Conservation (phyloP, 2,888 invertebrate genomes). For the Drosophila subquinaria region DNA sequence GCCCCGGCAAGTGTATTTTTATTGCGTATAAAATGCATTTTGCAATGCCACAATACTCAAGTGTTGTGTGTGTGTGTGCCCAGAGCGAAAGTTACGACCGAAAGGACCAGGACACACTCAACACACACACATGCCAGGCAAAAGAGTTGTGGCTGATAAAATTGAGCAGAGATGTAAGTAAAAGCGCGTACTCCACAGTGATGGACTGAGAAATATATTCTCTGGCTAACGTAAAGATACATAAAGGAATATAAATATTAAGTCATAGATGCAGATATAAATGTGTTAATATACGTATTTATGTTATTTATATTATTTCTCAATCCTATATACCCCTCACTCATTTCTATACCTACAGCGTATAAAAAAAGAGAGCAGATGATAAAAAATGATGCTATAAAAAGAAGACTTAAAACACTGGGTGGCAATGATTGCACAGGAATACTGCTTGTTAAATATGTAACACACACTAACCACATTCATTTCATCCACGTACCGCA, state of each 20-base stretch:
- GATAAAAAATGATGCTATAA: slow-evolving; percentile 58
- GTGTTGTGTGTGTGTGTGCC: slow-evolving; percentile 58
- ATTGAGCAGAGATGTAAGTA: slow-evolving; percentile 3
- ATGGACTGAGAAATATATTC: not conserved
- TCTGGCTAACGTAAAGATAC: not conserved
- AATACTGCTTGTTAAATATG: slow-evolving; percentile 58
- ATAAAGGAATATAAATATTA: not conserved
- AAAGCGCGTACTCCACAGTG: not conserved
- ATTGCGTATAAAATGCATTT: slow-evolving; percentile 81
- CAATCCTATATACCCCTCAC: not conserved
- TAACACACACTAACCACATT: slow-evolving; percentile 62
- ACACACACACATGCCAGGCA: not conserved
- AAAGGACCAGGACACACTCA: slow-evolving; percentile 39
- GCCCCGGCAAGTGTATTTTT: slow-evolving; percentile 77
- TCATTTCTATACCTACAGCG: slow-evolving; percentile 2
- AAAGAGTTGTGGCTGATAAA: slow-evolving; percentile 34
- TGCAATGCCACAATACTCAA: slow-evolving; percentile 79
- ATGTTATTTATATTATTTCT: not conserved
- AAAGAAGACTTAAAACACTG: slow-evolving; percentile 35
- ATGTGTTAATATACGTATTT: too few species aligned
- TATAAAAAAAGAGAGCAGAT: slow-evolving; percentile 27
- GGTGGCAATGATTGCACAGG: slow-evolving; percentile 61
- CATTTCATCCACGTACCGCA: slow-evolving; percentile 31
- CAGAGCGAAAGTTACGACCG: slow-evolving; percentile 76
- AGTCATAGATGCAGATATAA: not conserved